These are phyloP conservation scores for Spea hammondii DNA, from an alignment of 2,797 vertebrate genomes.

Conservation along the genomic window DNA sequence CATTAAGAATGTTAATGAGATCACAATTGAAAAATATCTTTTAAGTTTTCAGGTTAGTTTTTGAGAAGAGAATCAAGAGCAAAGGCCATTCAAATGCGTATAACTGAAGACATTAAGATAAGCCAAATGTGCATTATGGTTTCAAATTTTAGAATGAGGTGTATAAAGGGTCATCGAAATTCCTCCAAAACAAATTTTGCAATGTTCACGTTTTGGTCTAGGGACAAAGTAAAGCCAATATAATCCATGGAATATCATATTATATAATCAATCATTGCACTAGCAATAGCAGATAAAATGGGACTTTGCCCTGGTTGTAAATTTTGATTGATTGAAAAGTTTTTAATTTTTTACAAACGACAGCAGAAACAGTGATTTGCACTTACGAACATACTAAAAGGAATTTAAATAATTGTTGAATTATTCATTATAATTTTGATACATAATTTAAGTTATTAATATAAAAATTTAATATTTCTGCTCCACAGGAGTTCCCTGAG, in stretches of 20 bases:
- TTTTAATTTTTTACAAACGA: conserved; percentile 9
- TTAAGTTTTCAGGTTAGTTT: conserved; percentile 39
- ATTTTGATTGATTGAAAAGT: conserved; percentile 35
- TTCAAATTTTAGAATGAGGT: conserved; percentile 38
- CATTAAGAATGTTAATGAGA: conserved; percentile 42
- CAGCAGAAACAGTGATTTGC: not conserved
- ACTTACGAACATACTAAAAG: not conserved
- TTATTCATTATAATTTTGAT: not conserved
- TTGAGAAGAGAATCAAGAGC: conserved; percentile 29
- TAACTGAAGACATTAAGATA: conserved; percentile 26
- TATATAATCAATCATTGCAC: conserved; percentile 40
- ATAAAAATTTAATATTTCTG: not conserved
- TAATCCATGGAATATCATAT: conserved; percentile 32
- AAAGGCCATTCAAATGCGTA: conserved; percentile 46
- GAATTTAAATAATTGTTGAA: not conserved
- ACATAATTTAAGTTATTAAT: not conserved
- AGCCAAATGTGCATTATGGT: conserved; percentile 37
- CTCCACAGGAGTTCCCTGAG: too few species aligned
- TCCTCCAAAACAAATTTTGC: conserved; percentile 38
- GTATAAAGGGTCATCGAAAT: conserved; percentile 49
- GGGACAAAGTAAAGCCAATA: conserved; percentile 44
- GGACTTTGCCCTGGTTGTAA: conserved; percentile 9
- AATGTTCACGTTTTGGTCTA: conserved; percentile 38
- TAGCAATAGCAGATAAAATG: conserved; percentile 11
- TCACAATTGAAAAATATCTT: conserved; percentile 33